Conservation (phyloP, 2,113 vertebrate species). For the Pachycephala philippinensis region DNA sequence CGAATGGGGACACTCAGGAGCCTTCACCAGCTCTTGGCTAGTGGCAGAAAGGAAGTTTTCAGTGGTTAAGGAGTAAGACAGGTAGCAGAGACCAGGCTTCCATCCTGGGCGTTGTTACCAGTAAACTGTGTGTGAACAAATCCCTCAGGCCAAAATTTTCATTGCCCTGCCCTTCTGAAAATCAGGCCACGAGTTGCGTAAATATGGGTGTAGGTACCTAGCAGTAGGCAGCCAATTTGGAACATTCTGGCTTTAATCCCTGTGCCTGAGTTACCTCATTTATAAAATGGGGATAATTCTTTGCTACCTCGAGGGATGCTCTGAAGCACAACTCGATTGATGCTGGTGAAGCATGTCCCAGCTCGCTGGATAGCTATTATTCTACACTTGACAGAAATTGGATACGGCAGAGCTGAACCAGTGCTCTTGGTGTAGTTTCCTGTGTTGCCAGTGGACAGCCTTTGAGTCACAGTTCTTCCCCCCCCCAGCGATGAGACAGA, state of each 20-base stretch:
- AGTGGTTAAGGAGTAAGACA: conserved; percentile 9
- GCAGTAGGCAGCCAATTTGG: conserved; percentile 32
- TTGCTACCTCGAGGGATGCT: conserved; percentile 60
- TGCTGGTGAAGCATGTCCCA: conserved; percentile 34
- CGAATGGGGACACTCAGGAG: not conserved
- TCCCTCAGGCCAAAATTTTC: conserved; percentile 59
- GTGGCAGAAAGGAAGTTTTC: conserved; percentile 21
- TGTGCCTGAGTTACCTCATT: conserved; percentile 29
- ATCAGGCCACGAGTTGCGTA: conserved; percentile 50
- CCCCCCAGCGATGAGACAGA: not conserved
- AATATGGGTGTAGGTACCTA: conserved; percentile 43
- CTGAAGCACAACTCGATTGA: conserved; percentile 21
- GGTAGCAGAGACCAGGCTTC: conserved; percentile 30
- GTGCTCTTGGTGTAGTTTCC: conserved; percentile 1
- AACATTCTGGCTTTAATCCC: conserved; percentile 49
- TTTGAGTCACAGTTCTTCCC: not conserved
- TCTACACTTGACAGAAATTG: conserved; percentile 23
- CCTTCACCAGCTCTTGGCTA: not conserved
- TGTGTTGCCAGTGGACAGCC: not conserved
- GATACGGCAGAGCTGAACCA: conserved; percentile 1
- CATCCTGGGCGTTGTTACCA: not conserved
- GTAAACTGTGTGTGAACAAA: conserved; percentile 45
- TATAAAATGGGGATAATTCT: conserved; percentile 46
- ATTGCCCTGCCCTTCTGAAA: conserved; percentile 57
- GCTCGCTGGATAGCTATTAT: conserved; percentile 25